Evolutionary conservation across 1,140 invertebrate genomes (phyloP).

Genomic region (Gyrodactylus salaris): DNA sequence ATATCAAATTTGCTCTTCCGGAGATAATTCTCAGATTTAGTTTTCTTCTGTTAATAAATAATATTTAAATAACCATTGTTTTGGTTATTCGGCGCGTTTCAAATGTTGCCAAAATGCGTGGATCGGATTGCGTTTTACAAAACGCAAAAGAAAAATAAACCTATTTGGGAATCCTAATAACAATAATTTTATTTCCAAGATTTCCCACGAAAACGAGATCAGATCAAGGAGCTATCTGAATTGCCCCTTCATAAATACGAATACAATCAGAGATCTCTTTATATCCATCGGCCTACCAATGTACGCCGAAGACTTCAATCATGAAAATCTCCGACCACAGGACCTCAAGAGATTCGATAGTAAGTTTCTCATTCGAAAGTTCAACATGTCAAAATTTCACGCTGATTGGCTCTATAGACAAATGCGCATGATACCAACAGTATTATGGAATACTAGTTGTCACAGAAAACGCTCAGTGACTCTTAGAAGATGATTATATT

Average conservation of each 20-base stretch:
- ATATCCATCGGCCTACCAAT: background rate
- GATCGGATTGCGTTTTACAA: too few relatives aligned
- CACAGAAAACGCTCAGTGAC: background rate
- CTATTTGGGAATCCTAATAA: too few relatives aligned
- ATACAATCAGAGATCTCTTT: background rate
- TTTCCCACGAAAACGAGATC: background rate
- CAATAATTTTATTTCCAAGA: background rate
- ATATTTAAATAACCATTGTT: too few relatives aligned
- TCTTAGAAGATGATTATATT: too few relatives aligned
- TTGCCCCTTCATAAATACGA: background rate
- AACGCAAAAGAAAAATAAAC: too few relatives aligned
- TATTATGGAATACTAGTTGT: background rate
- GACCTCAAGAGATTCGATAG: background rate
- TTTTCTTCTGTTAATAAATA: too few relatives aligned
- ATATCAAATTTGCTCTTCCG: too few relatives aligned
- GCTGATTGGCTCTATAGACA: background rate
- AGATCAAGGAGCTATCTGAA: background rate
- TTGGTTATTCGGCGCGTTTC: too few relatives aligned
- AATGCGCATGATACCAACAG: background rate
- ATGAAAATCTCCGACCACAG: background rate
- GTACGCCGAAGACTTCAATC: background rate
- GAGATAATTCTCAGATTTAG: too few relatives aligned
- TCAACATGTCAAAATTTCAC: background rate
- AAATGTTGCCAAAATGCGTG: too few relatives aligned
- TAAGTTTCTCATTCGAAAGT: background rate